phyloP scores from a whole-genome alignment of 1,140 invertebrate species.

The Chionoecetes opilio region DNA sequence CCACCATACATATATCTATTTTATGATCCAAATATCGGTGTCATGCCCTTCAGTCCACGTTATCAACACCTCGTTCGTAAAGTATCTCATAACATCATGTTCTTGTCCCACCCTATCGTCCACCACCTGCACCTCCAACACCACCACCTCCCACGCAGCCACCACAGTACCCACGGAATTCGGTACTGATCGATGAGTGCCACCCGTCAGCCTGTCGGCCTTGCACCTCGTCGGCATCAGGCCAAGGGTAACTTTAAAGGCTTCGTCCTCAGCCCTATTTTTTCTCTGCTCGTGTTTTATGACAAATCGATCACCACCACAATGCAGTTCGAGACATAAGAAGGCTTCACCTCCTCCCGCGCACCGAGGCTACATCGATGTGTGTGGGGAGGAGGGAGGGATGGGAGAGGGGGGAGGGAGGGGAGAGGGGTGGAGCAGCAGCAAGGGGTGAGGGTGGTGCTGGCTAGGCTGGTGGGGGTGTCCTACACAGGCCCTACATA shows the following conservation, averaged over 20 bases:
- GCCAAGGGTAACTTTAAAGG: constrained; percentile 17
- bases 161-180: not conserved
- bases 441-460: not conserved
- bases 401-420: not conserved
- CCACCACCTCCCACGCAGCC: not conserved
- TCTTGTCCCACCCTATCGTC: not conserved
- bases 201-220: not conserved
- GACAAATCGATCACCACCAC: not conserved
- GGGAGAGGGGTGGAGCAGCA: not conserved
- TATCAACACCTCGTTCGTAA: not conserved
- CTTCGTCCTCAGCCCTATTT: not conserved
- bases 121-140: not conserved
- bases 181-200: not conserved
- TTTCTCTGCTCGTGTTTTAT: not conserved
- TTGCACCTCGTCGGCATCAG: not conserved
- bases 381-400: not conserved
- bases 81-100: not conserved
- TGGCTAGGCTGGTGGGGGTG: not conserved
- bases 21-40: not conserved
- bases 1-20: not conserved
- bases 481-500: not conserved
- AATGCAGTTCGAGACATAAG: not conserved
- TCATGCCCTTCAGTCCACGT: not conserved
- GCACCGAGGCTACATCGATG: not conserved
- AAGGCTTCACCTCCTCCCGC: not conserved